Evolutionary conservation across 2,888 invertebrate species (phyloP).

Genomic region (Brenthis daphne): DNA sequence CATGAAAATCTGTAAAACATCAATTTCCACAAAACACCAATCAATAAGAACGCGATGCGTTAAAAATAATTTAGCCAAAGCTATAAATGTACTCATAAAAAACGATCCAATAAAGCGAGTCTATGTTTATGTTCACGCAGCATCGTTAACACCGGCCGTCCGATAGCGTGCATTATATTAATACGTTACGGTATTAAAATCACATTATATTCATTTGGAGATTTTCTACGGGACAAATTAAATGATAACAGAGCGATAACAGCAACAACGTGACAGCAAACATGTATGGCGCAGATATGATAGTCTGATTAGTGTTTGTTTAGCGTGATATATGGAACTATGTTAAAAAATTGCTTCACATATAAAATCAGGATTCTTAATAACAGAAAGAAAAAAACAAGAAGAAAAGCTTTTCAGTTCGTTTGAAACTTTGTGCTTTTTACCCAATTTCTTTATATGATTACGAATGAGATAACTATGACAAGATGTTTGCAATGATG

Average conservation of each 20-base stretch:
- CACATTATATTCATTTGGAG: slow-evolving; percentile 54
- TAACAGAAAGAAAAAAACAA: too few species aligned
- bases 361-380: too few species aligned
- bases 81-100: slow-evolving; percentile 31
- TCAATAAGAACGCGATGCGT: slow-evolving; percentile 18
- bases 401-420: too few species aligned
- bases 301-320: slow-evolving; percentile 8
- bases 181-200: slow-evolving; percentile 61
- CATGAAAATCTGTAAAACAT: slow-evolving; percentile 2
- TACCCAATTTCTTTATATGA: too few species aligned
- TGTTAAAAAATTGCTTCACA: slow-evolving; percentile 1
- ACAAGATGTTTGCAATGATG: too few species aligned
- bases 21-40: slow-evolving; percentile 8
- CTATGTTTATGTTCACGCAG: slow-evolving; percentile 34
- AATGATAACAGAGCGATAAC: slow-evolving; percentile 34
- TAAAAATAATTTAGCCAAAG: slow-evolving; percentile 31
- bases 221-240: slow-evolving; percentile 37
- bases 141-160: slow-evolving; percentile 27
- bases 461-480: too few species aligned
- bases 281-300: slow-evolving; percentile 14
- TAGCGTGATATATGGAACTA: not conserved
- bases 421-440: too few species aligned
- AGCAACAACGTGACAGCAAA: slow-evolving; percentile 29
- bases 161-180: slow-evolving; percentile 52
- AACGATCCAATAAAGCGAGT: slow-evolving; percentile 30